Percentiles rank a stretch among this genome's conserved stretches.
Evolutionary conservation across 2,888 invertebrate species (phyloP).

Genomic region (Leptopterna dolabrata): DNA sequence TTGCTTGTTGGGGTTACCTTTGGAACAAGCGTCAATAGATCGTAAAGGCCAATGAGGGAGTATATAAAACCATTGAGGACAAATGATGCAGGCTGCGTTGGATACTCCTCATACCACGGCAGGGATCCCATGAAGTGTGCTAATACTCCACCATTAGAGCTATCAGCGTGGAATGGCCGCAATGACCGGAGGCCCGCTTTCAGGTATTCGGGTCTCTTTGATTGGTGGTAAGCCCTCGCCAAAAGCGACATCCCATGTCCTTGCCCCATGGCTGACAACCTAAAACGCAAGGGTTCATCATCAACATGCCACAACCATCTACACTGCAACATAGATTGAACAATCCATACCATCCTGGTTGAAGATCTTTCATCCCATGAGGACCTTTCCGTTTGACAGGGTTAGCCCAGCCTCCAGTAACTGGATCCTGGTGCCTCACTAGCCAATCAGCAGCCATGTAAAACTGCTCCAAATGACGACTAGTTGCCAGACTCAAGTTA

Average conservation of each 20-base stretch:
- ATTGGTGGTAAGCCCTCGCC: slow-evolving; percentile 88
- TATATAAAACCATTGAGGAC: slow-evolving; percentile 99
- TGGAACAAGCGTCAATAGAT: slow-evolving; percentile 81
- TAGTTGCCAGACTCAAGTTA: slow-evolving; percentile 81
- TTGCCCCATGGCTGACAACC: slow-evolving; percentile 98
- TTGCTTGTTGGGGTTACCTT: background rate
- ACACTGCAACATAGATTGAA: background rate
- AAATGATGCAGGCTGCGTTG: slow-evolving; percentile 92
- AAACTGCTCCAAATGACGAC: slow-evolving; percentile 91
- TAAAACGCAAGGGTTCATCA: slow-evolving; percentile 62
- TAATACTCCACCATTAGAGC: slow-evolving; percentile 83
- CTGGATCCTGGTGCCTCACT: slow-evolving; percentile 82
- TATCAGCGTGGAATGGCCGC: slow-evolving; percentile 79
- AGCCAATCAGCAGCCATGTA: slow-evolving; percentile 95
- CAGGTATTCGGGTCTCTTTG: slow-evolving; percentile 82
- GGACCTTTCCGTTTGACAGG: slow-evolving; percentile 81
- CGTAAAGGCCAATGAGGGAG: slow-evolving; percentile 90
- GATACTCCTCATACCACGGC: slow-evolving; percentile 95
- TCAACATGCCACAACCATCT: too few relatives aligned
- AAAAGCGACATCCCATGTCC: slow-evolving; percentile 97
- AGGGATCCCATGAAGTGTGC: slow-evolving; percentile 79
- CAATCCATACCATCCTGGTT: slow-evolving; percentile 80
- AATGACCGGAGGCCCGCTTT: slow-evolving; percentile 85
- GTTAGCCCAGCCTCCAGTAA: slow-evolving; percentile 93
- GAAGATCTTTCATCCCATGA: slow-evolving; percentile 79